Conservation (phyloP, 1,140 invertebrate species). For the Harpegnathos saltator region DNA sequence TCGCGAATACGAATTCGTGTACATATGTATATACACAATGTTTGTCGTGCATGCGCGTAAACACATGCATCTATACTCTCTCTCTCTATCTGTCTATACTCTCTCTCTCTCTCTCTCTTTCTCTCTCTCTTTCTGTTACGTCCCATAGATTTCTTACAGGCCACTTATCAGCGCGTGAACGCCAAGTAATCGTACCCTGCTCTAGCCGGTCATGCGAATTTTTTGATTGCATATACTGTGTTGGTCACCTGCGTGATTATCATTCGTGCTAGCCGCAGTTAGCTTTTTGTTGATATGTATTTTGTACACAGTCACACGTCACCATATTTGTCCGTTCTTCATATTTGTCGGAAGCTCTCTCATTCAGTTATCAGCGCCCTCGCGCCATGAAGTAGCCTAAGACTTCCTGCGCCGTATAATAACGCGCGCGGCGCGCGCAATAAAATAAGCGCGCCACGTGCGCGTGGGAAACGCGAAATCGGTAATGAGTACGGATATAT, state of each 20-base stretch:
- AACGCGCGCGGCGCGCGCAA: no score
- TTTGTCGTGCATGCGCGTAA: slow-evolving; percentile 36
- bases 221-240: slow-evolving; percentile 54
- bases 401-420: slow-evolving; percentile 1
- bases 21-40: slow-evolving; percentile 47
- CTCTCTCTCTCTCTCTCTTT: no score
- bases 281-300: slow-evolving; percentile 42
- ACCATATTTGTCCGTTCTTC: slow-evolving; percentile 11
- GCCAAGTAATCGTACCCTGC: slow-evolving; percentile 31
- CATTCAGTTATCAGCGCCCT: slow-evolving; percentile 14
- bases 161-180: slow-evolving; percentile 27
- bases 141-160: slow-evolving; percentile 26
- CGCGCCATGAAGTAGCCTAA: neutral
- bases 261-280: slow-evolving; percentile 45
- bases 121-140: no score
- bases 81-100: no score
- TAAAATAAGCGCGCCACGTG: slow-evolving; percentile 12
- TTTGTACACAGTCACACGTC: slow-evolving; percentile 13
- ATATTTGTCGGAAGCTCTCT: neutral
- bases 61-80: no score
- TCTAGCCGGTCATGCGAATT: neutral
- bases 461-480: slow-evolving; percentile 15
- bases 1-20: slow-evolving; percentile 20
- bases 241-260: slow-evolving; percentile 46
- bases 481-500: neutral